Evolutionary conservation across 2,113 vertebrate species (phyloP).

Genomic region (Upupa epops): DNA sequence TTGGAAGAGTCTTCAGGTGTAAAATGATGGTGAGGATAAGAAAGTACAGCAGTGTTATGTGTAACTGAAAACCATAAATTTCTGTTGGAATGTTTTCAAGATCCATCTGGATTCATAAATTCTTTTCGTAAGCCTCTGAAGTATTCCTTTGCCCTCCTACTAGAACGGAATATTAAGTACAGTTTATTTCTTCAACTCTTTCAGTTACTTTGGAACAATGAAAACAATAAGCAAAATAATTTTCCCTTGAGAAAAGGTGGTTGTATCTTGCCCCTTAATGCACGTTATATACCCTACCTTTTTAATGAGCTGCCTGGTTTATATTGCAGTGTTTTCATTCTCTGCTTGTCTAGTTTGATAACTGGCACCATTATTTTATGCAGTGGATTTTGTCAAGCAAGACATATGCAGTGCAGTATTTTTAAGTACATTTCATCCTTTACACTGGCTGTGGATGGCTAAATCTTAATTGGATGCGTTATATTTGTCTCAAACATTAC

Average conservation of each 20-base stretch:
- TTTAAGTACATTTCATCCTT: not conserved
- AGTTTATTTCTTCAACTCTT: not conserved
- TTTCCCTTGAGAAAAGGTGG: not conserved
- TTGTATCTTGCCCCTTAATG: not conserved
- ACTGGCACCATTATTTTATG: not conserved
- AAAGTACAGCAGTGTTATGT: not conserved
- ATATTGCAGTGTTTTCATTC: not conserved
- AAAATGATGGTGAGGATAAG: not conserved
- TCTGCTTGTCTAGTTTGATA: slow-evolving; percentile 30
- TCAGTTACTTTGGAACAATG: not conserved
- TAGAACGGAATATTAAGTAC: not conserved
- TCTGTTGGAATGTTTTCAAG: not conserved
- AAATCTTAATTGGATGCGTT: not conserved
- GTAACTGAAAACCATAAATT: not conserved
- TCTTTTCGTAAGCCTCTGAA: not conserved
- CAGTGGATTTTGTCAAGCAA: slow-evolving; percentile 14
- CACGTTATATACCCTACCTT: not conserved
- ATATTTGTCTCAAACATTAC: not conserved
- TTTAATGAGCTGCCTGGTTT: slow-evolving; percentile 27
- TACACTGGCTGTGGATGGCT: not conserved
- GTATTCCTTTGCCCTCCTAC: not conserved
- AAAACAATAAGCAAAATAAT: not conserved
- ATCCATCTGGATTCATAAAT: not conserved
- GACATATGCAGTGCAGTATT: not conserved
- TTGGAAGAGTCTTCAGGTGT: not conserved